Evolutionary conservation across 2,888 invertebrate genomes (phyloP).

Genomic region (Belgica antarctica): DNA sequence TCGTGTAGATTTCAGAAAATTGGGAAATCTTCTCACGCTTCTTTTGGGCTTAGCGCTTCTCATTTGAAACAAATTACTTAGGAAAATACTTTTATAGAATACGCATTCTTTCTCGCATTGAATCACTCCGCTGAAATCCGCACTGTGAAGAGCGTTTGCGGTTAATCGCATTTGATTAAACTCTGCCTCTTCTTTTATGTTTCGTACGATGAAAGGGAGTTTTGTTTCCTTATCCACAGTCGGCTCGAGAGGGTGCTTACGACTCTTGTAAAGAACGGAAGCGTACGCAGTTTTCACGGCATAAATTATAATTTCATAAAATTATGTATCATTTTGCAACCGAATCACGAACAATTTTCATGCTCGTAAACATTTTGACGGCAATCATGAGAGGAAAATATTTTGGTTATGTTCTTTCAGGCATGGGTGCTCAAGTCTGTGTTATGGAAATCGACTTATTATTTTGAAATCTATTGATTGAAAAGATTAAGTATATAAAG

Average conservation of each 20-base stretch:
- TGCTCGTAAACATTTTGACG: conserved; percentile 1
- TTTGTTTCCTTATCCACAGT: background rate
- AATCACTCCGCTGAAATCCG: background rate
- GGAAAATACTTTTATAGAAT: background rate
- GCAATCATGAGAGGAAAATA: background rate
- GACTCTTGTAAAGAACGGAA: background rate
- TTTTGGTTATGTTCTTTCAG: no score
- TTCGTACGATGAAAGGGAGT: no score
- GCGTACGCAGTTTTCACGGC: background rate
- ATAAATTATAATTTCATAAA: background rate
- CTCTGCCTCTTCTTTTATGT: background rate
- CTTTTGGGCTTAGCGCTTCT: background rate
- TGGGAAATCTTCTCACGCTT: background rate
- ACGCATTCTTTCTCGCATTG: background rate
- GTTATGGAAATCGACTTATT: background rate
- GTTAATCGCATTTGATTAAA: conserved; percentile 7
- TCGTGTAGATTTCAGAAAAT: background rate
- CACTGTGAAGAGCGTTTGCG: background rate
- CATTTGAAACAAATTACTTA: background rate
- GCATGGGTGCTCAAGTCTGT: no score
- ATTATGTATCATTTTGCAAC: background rate
- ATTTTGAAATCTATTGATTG: conserved; percentile 2
- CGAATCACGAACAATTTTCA: background rate
- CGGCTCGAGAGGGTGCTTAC: background rate
- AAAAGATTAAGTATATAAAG: background rate